A percentile compares a stretch with the other conserved stretches of the same genome.
phyloP scores from a whole-genome alignment of 2,797 vertebrate genomes.

The Menidia menidia region DNA sequence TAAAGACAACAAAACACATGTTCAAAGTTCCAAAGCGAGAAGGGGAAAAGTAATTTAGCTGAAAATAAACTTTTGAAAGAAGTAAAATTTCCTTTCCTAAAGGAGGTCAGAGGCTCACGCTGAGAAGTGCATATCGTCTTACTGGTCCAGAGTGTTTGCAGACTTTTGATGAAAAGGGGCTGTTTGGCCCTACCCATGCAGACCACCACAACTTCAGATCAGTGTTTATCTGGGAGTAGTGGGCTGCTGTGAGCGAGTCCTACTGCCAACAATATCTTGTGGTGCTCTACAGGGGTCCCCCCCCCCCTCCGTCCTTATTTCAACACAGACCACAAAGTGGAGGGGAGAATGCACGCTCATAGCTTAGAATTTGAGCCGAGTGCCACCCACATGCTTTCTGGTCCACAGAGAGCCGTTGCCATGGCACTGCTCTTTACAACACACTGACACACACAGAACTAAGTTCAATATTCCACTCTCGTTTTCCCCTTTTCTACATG shows the following conservation, averaged over 20 bases:
- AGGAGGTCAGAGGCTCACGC: not conserved
- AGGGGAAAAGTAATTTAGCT: too few species aligned
- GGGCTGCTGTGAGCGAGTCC: constrained; percentile 37
- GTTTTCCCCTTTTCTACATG: constrained; percentile 68
- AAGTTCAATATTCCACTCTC: constrained; percentile 75
- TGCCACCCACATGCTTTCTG: constrained; percentile 69
- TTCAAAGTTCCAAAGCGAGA: not conserved
- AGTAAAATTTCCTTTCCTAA: not conserved
- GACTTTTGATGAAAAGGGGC: constrained; percentile 31
- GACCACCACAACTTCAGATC: constrained; percentile 35
- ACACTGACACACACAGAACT: constrained; percentile 22
- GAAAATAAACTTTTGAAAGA: not conserved
- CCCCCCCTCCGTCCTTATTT: constrained; percentile 64
- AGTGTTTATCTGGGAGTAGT: constrained; percentile 33
- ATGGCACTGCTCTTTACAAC: constrained; percentile 77
- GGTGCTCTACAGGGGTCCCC: constrained; percentile 55
- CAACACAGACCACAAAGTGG: constrained; percentile 43
- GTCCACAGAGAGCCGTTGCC: constrained; percentile 76
- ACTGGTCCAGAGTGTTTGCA: constrained; percentile 18
- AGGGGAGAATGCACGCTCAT: not conserved
- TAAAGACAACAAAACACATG: constrained; percentile 16
- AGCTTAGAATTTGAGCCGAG: constrained; percentile 46
- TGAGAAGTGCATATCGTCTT: not conserved
- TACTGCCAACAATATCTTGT: constrained; percentile 65
- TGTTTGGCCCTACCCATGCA: constrained; percentile 22